These are phyloP conservation scores for Sandelia bainsii DNA, from an alignment of 2,797 vertebrate species.

Conservation along the genomic window DNA sequence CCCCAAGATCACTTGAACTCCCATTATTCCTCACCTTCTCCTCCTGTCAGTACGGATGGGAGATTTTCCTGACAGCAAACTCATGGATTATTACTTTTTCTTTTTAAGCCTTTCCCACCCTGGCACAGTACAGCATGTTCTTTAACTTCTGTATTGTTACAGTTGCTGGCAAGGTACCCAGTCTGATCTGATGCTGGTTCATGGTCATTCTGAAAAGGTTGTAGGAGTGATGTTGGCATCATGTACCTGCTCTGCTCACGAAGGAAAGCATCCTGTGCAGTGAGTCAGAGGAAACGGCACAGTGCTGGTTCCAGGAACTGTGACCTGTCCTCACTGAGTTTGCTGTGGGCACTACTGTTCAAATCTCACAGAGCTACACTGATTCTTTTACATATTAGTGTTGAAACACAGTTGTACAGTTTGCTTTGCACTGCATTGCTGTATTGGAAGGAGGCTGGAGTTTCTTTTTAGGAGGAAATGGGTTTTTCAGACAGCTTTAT, in stretches of 20 bases:
- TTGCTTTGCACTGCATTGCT: slow-evolving; percentile 4
- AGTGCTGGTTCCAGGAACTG: slow-evolving; percentile 8
- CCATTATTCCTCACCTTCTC: slow-evolving; percentile 12
- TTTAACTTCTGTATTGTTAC: slow-evolving; percentile 24
- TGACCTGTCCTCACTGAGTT: slow-evolving; percentile 3
- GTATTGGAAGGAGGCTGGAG: neutral
- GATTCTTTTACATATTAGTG: neutral
- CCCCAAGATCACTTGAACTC: slow-evolving; percentile 25
- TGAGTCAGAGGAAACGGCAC: slow-evolving; percentile 26
- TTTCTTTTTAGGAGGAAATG: slow-evolving; percentile 1
- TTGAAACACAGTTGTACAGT: slow-evolving; percentile 12
- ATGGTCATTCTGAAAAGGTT: slow-evolving; percentile 13
- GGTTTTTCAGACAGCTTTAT: slow-evolving; percentile 26
- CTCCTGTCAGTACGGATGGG: slow-evolving; percentile 38
- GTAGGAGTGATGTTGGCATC: slow-evolving; percentile 4
- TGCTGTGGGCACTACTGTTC: slow-evolving; percentile 9
- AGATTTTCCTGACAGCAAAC: slow-evolving; percentile 4
- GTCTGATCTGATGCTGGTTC: slow-evolving; percentile 16
- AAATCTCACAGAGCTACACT: neutral
- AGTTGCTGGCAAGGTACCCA: slow-evolving; percentile 10
- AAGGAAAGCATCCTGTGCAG: slow-evolving; percentile 11
- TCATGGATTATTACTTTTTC: slow-evolving; percentile 42
- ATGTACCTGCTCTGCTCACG: slow-evolving; percentile 3
- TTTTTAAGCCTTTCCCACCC: slow-evolving; percentile 22
- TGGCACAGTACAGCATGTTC: slow-evolving; percentile 57